Conservation (phyloP, 2,888 invertebrate genomes). For the Andrena minutula region DNA sequence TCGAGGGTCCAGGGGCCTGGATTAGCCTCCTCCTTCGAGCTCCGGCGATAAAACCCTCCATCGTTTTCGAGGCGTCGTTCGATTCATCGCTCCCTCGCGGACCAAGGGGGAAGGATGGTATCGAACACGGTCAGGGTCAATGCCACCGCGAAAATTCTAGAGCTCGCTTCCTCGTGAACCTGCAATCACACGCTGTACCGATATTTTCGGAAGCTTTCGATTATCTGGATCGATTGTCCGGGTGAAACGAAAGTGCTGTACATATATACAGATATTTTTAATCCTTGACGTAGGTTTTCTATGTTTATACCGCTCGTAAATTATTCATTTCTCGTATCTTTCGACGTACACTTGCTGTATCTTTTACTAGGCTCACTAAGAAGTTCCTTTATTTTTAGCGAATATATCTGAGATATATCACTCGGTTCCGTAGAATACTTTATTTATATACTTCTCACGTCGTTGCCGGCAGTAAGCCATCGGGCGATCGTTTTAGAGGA, state of each 20-base stretch:
- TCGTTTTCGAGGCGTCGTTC: slow-evolving; percentile 4
- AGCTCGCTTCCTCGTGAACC: background rate
- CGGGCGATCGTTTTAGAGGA: background rate
- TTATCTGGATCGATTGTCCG: slow-evolving; percentile 30
- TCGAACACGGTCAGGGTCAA: background rate
- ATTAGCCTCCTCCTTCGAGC: background rate
- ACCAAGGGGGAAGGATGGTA: background rate
- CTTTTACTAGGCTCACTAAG: background rate
- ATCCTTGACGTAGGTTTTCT: slow-evolving; percentile 26
- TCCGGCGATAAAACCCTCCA: slow-evolving; percentile 11
- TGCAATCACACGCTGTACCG: background rate
- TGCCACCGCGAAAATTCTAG: background rate
- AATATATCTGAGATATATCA: slow-evolving; percentile 1
- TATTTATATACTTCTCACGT: background rate
- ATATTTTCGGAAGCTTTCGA: background rate
- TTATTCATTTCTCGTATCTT: slow-evolving; percentile 32
- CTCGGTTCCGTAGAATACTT: slow-evolving; percentile 9
- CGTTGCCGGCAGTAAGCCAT: background rate
- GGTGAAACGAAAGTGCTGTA: background rate
- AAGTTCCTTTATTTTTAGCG: slow-evolving; percentile 52
- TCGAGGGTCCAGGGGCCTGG: background rate
- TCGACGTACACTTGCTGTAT: slow-evolving; percentile 6
- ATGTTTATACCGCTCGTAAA: slow-evolving; percentile 36
- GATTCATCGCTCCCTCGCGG: slow-evolving; percentile 4
- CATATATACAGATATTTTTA: slow-evolving; percentile 7